A percentile compares a stretch with the other conserved stretches of the same genome.
phyloP scores from a whole-genome alignment of 1,140 invertebrate genomes.

The Atta cephalotes region DNA sequence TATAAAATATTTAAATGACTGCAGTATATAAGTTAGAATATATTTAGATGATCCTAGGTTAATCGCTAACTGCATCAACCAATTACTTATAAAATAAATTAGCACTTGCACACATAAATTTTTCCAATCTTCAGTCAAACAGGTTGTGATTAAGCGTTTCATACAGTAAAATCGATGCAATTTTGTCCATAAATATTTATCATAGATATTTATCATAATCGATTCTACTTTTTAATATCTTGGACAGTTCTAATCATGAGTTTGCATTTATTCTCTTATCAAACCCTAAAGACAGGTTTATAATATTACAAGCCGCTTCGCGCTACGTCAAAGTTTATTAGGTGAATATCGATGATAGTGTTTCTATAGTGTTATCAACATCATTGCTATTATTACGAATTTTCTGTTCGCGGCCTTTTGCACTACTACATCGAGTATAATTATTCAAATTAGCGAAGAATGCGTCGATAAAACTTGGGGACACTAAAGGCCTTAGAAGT shows the following conservation, averaged over 20 bases:
- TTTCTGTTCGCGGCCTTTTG: slow-evolving; percentile 15
- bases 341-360: slow-evolving; percentile 1
- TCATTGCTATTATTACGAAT: slow-evolving; percentile 44
- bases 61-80: background rate
- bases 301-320: slow-evolving; percentile 24
- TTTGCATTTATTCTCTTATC: slow-evolving; percentile 47
- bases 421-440: slow-evolving; percentile 41
- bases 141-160: slow-evolving; percentile 25
- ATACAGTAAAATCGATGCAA: slow-evolving; percentile 3
- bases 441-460: slow-evolving; percentile 71
- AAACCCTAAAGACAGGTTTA: slow-evolving; percentile 44
- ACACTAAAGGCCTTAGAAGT: slow-evolving; percentile 17
- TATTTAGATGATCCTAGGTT: background rate
- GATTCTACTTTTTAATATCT: background rate
- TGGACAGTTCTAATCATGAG: background rate
- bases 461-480: slow-evolving; percentile 43
- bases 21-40: background rate
- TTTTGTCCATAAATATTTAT: slow-evolving; percentile 14
- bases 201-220: slow-evolving; percentile 42
- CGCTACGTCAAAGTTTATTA: slow-evolving; percentile 53
- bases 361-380: slow-evolving; percentile 25
- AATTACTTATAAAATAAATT: slow-evolving; percentile 15
- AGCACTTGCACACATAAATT: background rate
- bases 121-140: background rate
- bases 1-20: slow-evolving; percentile 2